Evolutionary conservation across 2,888 invertebrate genomes (phyloP).

Genomic region (Autographa gamma): DNA sequence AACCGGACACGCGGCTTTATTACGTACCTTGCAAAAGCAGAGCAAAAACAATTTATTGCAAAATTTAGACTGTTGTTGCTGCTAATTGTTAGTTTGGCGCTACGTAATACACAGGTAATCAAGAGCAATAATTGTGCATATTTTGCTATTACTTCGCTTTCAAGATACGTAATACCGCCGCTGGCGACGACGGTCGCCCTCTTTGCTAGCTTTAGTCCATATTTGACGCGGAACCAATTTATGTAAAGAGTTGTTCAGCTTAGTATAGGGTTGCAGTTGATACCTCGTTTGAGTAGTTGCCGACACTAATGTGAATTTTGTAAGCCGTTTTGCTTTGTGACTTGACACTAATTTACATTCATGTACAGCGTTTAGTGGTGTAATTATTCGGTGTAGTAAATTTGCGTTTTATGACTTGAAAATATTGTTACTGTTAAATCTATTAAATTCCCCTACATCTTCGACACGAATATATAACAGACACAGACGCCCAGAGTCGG

Average conservation of each 20-base stretch:
- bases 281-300: slow-evolving; percentile 27
- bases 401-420: background rate
- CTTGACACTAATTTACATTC: background rate
- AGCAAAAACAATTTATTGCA: too few species aligned
- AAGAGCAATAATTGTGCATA: too few species aligned
- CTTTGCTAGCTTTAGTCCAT: slow-evolving; percentile 37
- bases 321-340: background rate
- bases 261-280: slow-evolving; percentile 17
- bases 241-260: slow-evolving; percentile 40
- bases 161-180: too few species aligned
- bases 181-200: slow-evolving; percentile 13
- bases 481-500: background rate
- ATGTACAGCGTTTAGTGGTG: background rate
- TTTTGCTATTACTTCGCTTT: too few species aligned
- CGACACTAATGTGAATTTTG: slow-evolving; percentile 6
- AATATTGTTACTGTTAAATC: background rate
- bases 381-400: background rate
- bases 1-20: slow-evolving; percentile 25
- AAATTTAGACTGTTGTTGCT: too few species aligned
- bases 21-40: too few species aligned
- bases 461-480: background rate
- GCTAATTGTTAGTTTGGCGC: too few species aligned
- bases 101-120: too few species aligned
- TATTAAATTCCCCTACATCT: background rate
- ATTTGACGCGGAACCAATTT: slow-evolving; percentile 54